Evolutionary conservation across 2,113 vertebrate genomes (phyloP), one percentile per base, ranked within the genome.

Genomic region (Equus przewalskii): DNA sequence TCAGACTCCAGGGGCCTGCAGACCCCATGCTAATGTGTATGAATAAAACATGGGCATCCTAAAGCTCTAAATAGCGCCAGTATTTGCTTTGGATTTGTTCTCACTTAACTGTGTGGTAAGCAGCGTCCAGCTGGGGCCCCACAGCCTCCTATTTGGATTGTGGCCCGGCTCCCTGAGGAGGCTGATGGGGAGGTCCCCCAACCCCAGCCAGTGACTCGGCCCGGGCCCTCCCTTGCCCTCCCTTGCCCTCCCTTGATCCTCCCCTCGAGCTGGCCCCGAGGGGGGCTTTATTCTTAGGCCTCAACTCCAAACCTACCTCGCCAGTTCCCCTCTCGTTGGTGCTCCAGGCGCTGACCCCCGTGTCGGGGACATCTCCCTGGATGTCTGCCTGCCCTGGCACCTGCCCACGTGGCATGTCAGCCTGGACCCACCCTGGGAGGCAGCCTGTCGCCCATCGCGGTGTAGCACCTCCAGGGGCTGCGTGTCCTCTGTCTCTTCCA

Each of bases 1-100:
- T 97, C 96, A 97, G 97, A 98, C 93, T 95, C 97, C 89, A 67
- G 98, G 98, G 96, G 91, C 97, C 93, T 93, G 97, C 96, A 96
- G 98, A 97, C 95, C 97, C 97, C 97, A 96, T 98, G 96, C 97
- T 98, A 97, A 98, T 86, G 82, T 76, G 65, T 51, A 97, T 98
- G 97, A 98, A 98, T 98, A 98, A 98, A 98, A 98, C 98, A 98
- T 98, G 93, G 91, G 72, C 96, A 94, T 91, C 89, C 73, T 64
- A 94, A 97, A 97, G 98, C 98, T 97, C 93, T 84, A 96, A 97
- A 98, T 96, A 97, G 96, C 91, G 26, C 97, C 91, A 95, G 96
- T 98, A 88, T 98, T 97, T 89, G 95, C 97, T 97, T 73, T 95
- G 95, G 95, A 93, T 98, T 96, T 97, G 96, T 97, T 97, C 97